Conservation (phyloP, 2,797 vertebrate genomes). For the Phataginus tetradactyla region DNA sequence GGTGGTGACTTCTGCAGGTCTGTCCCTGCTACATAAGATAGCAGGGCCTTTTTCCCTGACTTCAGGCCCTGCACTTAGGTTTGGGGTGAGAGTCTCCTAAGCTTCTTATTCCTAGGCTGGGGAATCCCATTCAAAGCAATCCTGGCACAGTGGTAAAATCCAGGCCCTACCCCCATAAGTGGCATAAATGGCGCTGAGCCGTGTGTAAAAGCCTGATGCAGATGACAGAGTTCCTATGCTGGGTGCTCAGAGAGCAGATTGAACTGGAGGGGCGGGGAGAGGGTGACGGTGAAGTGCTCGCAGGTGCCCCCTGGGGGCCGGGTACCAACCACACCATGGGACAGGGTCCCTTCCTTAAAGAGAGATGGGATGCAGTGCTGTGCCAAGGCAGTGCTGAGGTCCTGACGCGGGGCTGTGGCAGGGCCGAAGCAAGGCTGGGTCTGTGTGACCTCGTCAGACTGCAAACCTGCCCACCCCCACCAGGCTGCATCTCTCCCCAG, state of each 20-base stretch:
- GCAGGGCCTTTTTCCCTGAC: neutral
- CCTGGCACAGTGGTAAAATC: neutral
- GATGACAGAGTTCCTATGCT: neutral
- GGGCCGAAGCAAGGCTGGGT: neutral
- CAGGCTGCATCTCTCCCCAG: too few relatives aligned
- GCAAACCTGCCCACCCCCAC: too few relatives aligned
- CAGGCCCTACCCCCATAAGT: accelerated
- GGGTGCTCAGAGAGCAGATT: too few relatives aligned
- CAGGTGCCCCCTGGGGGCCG: neutral
- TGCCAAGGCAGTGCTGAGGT: neutral
- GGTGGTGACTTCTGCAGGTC: neutral
- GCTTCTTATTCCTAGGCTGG: neutral
- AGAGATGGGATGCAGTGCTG: neutral
- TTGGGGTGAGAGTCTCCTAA: neutral
- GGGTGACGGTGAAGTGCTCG: neutral
- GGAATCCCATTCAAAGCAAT: neutral
- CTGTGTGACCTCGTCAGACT: neutral
- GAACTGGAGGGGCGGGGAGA: too few relatives aligned
- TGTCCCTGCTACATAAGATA: too few relatives aligned
- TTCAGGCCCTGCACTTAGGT: neutral
- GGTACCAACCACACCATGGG: neutral
- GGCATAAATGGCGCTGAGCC: neutral
- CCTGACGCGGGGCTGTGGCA: accelerated
- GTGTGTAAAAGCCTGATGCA: accelerated
- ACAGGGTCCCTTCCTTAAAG: neutral